A percentile compares a stretch with the other conserved stretches of the same genome.
Conservation (phyloP, 2,797 vertebrate species). For the Leptoclinus maculatus region DNA sequence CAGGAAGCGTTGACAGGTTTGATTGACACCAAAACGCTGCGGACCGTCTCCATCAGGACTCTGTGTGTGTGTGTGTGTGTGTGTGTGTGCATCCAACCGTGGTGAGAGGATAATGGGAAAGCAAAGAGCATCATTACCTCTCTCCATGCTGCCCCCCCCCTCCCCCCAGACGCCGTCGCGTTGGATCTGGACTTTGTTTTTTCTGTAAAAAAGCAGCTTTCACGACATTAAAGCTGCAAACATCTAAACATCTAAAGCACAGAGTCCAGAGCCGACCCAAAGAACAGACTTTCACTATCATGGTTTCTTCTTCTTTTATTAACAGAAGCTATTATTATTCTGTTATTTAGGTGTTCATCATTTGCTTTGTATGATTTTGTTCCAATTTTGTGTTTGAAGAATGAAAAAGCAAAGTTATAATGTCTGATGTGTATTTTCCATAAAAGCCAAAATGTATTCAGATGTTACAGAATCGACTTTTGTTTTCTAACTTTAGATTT, state of each 20-base stretch:
- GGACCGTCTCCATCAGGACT: neutral
- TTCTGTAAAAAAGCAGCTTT: neutral
- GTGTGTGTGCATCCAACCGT: conserved; percentile 66
- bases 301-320: too few species aligned
- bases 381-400: too few species aligned
- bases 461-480: too few species aligned
- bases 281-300: too few species aligned
- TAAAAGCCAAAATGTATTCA: too few species aligned
- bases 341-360: too few species aligned
- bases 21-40: conserved; percentile 43
- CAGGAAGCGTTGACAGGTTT: conserved; percentile 4
- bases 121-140: conserved; percentile 84
- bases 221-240: neutral
- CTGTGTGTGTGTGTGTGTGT: too few species aligned
- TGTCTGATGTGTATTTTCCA: too few species aligned
- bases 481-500: too few species aligned
- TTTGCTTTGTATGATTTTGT: too few species aligned
- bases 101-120: conserved; percentile 81
- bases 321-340: too few species aligned
- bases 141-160: conserved; percentile 51
- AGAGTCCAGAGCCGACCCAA: neutral
- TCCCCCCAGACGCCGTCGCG: conserved; percentile 9
- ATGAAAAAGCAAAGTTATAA: too few species aligned
- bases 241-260: neutral
- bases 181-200: conserved; percentile 47